Conservation (phyloP, 2,113 vertebrate genomes). For the Poecile atricapillus region DNA sequence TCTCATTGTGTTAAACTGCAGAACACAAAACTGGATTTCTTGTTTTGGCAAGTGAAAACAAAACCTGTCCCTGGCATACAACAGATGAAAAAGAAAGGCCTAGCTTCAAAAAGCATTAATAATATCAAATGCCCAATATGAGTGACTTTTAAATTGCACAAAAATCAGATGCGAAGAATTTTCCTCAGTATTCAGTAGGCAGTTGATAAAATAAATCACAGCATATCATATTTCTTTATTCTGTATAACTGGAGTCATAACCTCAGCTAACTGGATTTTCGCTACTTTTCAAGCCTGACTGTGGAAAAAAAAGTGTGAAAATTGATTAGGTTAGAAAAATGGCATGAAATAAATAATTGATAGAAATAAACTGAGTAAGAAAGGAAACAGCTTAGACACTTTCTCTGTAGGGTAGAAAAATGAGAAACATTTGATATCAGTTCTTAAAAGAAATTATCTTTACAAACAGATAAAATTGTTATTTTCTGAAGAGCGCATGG, state of each 20-base stretch:
- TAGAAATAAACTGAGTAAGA: neutral
- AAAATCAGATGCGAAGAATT: neutral
- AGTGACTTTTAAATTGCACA: neutral
- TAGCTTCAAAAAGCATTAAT: conserved; percentile 1
- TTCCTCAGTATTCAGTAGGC: neutral
- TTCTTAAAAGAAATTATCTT: neutral
- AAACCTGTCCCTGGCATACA: neutral
- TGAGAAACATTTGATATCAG: neutral
- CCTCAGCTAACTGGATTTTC: neutral
- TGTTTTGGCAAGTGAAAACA: neutral
- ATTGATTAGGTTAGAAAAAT: conserved; percentile 3
- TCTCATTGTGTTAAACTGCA: neutral
- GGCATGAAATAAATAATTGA: conserved; percentile 36
- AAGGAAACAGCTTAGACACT: neutral
- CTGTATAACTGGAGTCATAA: neutral
- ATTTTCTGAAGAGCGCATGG: neutral
- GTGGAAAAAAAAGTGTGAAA: neutral
- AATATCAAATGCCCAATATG: neutral
- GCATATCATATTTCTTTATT: neutral
- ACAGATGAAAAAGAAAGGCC: neutral
- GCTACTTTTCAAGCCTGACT: neutral
- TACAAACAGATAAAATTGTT: neutral
- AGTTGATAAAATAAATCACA: conserved; percentile 28
- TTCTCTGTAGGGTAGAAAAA: neutral
- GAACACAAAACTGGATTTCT: neutral